A percentile compares a stretch with the other conserved stretches of the same genome.
Conservation (phyloP, 2,113 vertebrate genomes). For the Clarias macrocephalus region DNA sequence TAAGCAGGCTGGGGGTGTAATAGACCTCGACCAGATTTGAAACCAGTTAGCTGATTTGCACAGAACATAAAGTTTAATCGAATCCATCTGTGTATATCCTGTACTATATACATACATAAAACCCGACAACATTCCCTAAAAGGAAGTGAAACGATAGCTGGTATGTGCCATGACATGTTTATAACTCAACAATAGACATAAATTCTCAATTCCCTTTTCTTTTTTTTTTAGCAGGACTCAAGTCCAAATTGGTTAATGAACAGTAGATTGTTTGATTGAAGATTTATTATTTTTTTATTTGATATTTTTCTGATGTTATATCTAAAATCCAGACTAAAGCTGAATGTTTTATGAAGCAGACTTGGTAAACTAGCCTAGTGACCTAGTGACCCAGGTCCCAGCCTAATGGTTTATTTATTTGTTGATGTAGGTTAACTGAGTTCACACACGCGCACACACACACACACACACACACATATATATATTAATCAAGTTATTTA, state of each 20-base stretch:
- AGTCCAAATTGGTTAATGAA: neutral
- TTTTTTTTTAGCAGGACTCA: conserved; percentile 47
- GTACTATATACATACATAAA: conserved; percentile 53
- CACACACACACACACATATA: too few species aligned
- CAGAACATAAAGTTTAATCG: conserved; percentile 87
- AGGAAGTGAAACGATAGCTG: conserved; percentile 85
- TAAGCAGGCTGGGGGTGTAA: neutral
- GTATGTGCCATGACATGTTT: conserved; percentile 95
- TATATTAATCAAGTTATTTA: neutral
- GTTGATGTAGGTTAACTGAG: neutral
- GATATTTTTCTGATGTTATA: neutral
- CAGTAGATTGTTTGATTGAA: too few species aligned
- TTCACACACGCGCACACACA: neutral
- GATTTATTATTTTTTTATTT: conserved; percentile 6
- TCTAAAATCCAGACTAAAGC: neutral
- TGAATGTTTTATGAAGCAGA: neutral
- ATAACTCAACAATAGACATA: conserved; percentile 94
- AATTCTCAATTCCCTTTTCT: conserved; percentile 83
- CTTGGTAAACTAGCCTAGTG: neutral
- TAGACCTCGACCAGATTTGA: neutral
- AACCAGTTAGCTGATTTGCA: conserved; percentile 74
- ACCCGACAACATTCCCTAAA: conserved; percentile 91
- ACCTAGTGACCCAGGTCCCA: neutral
- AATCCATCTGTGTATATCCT: conserved; percentile 80
- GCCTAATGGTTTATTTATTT: neutral